Evolutionary conservation across 2,888 invertebrate species (phyloP).

Genomic region (Auanema sp.): DNA sequence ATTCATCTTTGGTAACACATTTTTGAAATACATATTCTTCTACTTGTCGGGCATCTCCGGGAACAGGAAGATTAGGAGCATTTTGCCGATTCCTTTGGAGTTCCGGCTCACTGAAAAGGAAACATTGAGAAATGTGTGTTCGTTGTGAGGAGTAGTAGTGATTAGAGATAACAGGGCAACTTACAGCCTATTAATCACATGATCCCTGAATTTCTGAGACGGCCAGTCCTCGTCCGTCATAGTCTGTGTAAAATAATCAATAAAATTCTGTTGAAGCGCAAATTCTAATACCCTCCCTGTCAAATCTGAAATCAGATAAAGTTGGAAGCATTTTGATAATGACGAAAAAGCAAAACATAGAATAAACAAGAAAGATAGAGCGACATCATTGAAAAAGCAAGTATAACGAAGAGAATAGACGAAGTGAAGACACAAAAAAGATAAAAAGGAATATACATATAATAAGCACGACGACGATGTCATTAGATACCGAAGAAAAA

Average conservation of each 20-base stretch:
- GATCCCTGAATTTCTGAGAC: conserved; percentile 61
- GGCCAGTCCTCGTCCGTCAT: conserved; percentile 63
- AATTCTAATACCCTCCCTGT: too few relatives aligned
- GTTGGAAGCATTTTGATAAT: too few relatives aligned
- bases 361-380: too few relatives aligned
- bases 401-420: not conserved
- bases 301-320: too few relatives aligned
- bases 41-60: conserved; percentile 61
- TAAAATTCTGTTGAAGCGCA: too few relatives aligned
- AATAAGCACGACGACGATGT: conserved; percentile 1
- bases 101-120: conserved; percentile 59
- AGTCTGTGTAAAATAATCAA: not conserved
- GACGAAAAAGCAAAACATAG: too few relatives aligned
- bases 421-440: not conserved
- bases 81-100: conserved; percentile 63
- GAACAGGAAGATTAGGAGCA: conserved; percentile 62
- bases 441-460: conserved; percentile 3
- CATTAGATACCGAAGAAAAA: conserved; percentile 4
- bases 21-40: conserved; percentile 64
- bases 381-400: not conserved
- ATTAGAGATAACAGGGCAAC: conserved; percentile 22
- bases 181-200: conserved; percentile 62
- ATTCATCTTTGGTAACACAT: conserved; percentile 62
- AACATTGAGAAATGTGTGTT: not conserved
- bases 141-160: not conserved